Conservation (phyloP, 2,797 vertebrate genomes). For the Dendrocincla fuliginosa region DNA sequence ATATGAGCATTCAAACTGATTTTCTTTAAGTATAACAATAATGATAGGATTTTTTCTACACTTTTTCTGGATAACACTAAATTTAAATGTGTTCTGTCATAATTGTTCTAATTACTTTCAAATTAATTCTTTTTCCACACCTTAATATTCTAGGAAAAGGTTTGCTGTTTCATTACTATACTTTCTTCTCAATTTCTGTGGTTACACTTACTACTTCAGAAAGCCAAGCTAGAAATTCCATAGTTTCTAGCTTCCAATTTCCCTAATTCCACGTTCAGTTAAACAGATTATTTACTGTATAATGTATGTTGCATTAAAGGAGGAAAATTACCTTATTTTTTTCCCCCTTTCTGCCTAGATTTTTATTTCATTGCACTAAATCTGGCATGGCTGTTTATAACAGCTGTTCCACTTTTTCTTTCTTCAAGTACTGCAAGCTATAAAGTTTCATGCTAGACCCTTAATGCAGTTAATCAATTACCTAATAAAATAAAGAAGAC, state of each 20-base stretch:
- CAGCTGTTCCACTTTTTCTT: slow-evolving; percentile 27
- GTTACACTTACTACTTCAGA: background rate
- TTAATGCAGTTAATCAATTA: slow-evolving; percentile 48
- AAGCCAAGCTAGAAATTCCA: background rate
- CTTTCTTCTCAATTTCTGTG: background rate
- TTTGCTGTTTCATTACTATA: background rate
- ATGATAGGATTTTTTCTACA: rapidly evolving
- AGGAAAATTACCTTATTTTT: background rate
- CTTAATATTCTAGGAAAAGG: background rate
- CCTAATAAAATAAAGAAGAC: slow-evolving; percentile 49
- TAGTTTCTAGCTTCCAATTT: background rate
- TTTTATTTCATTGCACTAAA: slow-evolving; percentile 56
- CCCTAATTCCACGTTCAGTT: background rate
- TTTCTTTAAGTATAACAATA: background rate
- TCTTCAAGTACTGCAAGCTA: slow-evolving; percentile 34
- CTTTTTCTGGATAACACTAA: background rate
- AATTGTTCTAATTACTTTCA: background rate
- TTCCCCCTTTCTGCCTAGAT: background rate
- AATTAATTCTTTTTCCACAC: background rate
- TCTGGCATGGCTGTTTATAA: slow-evolving; percentile 43
- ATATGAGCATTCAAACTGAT: background rate
- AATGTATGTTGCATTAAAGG: background rate
- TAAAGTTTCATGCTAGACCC: slow-evolving; percentile 34
- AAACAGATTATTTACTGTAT: background rate
- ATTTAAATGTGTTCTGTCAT: background rate